Evolutionary conservation across 2,888 invertebrate species (phyloP).

Genomic region (Catocala fraxini): DNA sequence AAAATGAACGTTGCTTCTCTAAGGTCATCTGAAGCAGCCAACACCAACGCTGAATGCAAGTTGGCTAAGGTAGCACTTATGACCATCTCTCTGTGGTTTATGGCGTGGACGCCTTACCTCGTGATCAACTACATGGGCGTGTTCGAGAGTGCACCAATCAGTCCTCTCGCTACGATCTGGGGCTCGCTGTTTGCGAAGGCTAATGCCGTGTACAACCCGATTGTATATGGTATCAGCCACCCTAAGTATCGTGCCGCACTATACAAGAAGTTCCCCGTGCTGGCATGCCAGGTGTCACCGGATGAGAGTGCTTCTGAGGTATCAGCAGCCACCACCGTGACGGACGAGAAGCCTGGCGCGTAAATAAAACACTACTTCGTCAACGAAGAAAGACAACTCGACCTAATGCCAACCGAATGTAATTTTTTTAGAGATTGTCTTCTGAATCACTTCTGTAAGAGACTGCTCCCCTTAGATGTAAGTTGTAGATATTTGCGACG

Average conservation of each 20-base stretch:
- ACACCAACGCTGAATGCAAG: slow-evolving; percentile 94
- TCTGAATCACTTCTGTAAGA: slow-evolving; percentile 51
- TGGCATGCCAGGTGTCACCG: slow-evolving; percentile 89
- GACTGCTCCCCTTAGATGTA: slow-evolving; percentile 79
- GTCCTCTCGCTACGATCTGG: slow-evolving; percentile 94
- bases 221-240: slow-evolving; percentile 96
- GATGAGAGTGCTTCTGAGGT: slow-evolving; percentile 90
- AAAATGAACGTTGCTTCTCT: slow-evolving; percentile 97
- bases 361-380: slow-evolving; percentile 54
- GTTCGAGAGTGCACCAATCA: slow-evolving; percentile 91
- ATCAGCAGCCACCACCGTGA: slow-evolving; percentile 90
- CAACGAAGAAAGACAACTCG: no score
- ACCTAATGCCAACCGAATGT: neutral
- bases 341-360: slow-evolving; percentile 89
- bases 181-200: slow-evolving; percentile 97
- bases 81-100: slow-evolving; percentile 96
- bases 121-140: slow-evolving; percentile 94
- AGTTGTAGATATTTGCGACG: slow-evolving; percentile 32
- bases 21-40: slow-evolving; percentile 92
- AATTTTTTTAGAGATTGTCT: slow-evolving; percentile 9
- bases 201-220: slow-evolving; percentile 96
- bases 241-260: slow-evolving; percentile 93
- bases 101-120: slow-evolving; percentile 97
- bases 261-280: slow-evolving; percentile 92
- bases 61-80: slow-evolving; percentile 96